Conservation (phyloP, 2,888 invertebrate species). For the Sympetrum striolatum region DNA sequence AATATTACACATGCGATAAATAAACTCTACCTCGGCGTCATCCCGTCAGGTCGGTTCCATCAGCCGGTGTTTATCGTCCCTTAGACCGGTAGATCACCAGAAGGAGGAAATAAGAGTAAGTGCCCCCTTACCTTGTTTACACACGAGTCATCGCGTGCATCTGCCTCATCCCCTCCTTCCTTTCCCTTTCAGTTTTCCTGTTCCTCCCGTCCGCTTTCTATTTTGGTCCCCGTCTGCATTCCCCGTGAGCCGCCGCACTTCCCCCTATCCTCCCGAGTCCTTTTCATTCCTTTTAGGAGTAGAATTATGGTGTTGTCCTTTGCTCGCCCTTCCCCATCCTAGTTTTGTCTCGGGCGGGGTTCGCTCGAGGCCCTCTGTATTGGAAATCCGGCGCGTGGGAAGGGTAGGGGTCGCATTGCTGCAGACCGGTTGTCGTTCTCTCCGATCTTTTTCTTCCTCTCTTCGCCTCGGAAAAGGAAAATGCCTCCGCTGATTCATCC, state of each 20-base stretch:
- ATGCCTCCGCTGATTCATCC: constrained; percentile 33
- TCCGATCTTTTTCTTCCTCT: not conserved
- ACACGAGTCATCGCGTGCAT: not conserved
- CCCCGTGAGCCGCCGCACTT: not conserved
- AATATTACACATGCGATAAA: no score
- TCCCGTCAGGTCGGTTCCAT: not conserved
- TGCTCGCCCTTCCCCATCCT: not conserved
- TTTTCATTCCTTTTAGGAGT: not conserved
- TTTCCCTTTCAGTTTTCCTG: not conserved
- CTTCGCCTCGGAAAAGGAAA: not conserved
- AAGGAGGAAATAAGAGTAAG: not conserved
- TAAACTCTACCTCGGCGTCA: no score
- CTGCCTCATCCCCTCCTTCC: not conserved
- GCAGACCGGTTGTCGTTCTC: constrained; percentile 1
- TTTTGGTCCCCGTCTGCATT: not conserved
- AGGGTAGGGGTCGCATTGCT: not conserved
- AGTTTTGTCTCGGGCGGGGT: not conserved
- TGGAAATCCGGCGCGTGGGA: constrained; percentile 30
- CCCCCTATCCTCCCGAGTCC: not conserved
- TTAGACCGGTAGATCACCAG: not conserved
- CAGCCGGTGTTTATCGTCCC: not conserved
- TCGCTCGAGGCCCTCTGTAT: not conserved
- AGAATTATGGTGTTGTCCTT: not conserved
- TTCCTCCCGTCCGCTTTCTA: not conserved
- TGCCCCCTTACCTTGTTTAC: not conserved